Base-by-base conservation (phyloP, 2,888 invertebrate species). In the Cetonia aurata region DNA sequence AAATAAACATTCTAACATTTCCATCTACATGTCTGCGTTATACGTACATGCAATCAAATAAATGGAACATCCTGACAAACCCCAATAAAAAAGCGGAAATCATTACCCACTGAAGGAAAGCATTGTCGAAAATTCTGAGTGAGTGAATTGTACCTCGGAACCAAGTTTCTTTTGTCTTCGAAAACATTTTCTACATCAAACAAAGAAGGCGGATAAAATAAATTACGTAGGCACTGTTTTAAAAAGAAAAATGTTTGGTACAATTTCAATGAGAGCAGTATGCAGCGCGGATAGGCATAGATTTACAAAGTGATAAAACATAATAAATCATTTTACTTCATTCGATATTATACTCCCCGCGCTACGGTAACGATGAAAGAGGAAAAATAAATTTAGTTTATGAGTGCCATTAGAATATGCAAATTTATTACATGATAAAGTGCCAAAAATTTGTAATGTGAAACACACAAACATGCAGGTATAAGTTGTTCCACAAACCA, bases 81-180 rank as follows among this genome's bases (percentile, higher is more conserved):
- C 50, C 41, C 15, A 65, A 52, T 65, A 65, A 65, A 65, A 12
- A 37, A 65, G 41, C 50, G 62, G 62, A 65, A 62, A 50, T 50
- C 62, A 50, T 65, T 65, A 52, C 50, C 9, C 31, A 10, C 19
- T 10, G 41, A 33, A 33, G 37, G 37, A 65, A 48, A 48, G 37
- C 13, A 50, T 33, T 13, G 50, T 62, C 17, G 10, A 9, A 12
- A 17, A 50, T 6, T 19, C 37, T 50, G 41, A 65, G 50, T 50
- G 41, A 65, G 50, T 44, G 46, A 60, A 60, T 46, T 46, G 37
- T 15, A 44, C 31, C n/a, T 37, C 37, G 37, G 41, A 50, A 50
- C 33, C 50, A 65, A 65, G 50, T 65, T 65, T 12, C 62, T 50
- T 50, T 52, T 65, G 62, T 65, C 41, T 65, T 65, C 33, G 37